Evolutionary conservation across 2,797 vertebrate genomes (phyloP).

Genomic region (Brachyalestes nurse): DNA sequence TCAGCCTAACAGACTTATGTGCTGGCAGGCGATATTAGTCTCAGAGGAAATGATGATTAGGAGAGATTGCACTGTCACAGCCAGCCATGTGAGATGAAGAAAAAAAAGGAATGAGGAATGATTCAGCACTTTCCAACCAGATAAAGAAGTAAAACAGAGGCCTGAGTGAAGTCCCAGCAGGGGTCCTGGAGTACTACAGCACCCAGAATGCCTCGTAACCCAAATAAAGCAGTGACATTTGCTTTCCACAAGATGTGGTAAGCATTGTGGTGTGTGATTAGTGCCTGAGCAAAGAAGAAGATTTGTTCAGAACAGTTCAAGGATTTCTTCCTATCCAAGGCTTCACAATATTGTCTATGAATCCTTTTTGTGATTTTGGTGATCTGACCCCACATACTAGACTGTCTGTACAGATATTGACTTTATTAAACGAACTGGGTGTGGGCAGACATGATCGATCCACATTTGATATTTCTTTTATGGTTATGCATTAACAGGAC

Average conservation of each 20-base stretch:
- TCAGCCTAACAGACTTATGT: not conserved
- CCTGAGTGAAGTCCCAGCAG: slow-evolving; percentile 18
- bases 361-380: not conserved
- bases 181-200: slow-evolving; percentile 24
- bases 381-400: not conserved
- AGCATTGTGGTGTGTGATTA: not conserved
- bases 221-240: slow-evolving; percentile 34
- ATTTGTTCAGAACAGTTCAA: not conserved
- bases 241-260: slow-evolving; percentile 18
- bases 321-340: not conserved
- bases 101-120: not conserved
- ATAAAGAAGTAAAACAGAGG: slow-evolving; percentile 8
- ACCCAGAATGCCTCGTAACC: slow-evolving; percentile 46
- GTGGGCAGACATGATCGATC: no score
- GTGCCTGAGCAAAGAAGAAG: not conserved
- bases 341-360: not conserved
- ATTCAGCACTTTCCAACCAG: slow-evolving; percentile 11
- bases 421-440: no score
- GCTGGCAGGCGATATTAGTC: slow-evolving; percentile 4
- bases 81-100: slow-evolving; percentile 19
- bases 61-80: not conserved
- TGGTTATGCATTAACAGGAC: no score
- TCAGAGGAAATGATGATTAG: not conserved
- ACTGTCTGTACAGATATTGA: no score
- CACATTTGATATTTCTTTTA: no score